phyloP scores from a whole-genome alignment of 2,113 vertebrate species.

The Helogale parvula region DNA sequence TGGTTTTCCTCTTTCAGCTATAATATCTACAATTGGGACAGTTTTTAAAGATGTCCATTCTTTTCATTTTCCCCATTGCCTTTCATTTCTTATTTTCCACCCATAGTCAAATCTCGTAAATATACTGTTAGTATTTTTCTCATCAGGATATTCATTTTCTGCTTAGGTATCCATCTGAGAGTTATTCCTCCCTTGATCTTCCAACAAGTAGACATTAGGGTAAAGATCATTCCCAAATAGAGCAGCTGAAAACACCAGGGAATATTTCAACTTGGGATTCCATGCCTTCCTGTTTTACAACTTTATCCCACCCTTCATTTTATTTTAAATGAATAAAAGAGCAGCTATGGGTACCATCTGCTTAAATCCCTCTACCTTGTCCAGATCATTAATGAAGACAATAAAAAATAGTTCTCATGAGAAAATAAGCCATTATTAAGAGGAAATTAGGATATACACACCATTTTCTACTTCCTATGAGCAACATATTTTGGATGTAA shows the following conservation, averaged over 20 bases:
- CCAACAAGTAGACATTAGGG: background rate
- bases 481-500: background rate
- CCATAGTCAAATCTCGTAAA: background rate
- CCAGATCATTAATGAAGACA: conserved; percentile 53
- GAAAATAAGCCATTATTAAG: conserved; percentile 2
- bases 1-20: background rate
- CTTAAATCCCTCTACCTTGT: conserved; percentile 9
- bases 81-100: background rate
- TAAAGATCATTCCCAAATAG: background rate
- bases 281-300: background rate
- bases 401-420: background rate
- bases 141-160: background rate
- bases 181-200: background rate
- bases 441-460: background rate
- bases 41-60: background rate
- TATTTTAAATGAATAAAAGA: conserved; percentile 28
- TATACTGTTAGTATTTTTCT: background rate
- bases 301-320: conserved; percentile 15
- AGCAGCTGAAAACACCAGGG: background rate
- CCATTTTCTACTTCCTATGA: background rate
- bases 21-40: background rate
- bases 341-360: conserved; percentile 1
- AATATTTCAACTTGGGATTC: background rate
- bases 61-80: background rate
- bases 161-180: background rate